Conservation (phyloP, 1,140 invertebrate genomes). For the Aphis gossypii region DNA sequence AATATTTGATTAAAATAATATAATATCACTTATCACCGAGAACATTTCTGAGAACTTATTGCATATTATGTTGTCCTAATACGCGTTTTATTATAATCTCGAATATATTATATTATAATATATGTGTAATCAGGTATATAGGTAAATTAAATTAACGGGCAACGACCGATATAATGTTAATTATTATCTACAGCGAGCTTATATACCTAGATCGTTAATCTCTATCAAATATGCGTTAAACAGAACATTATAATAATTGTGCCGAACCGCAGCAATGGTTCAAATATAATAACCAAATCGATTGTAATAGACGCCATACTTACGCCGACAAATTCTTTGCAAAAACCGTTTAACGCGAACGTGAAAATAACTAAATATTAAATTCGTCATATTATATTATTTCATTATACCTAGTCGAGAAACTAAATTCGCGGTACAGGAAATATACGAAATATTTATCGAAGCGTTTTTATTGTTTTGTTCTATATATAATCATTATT, state of each 20-base stretch:
- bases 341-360: background rate
- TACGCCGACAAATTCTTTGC: background rate
- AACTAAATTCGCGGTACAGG: background rate
- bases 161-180: background rate
- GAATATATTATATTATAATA: background rate
- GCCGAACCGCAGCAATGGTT: background rate
- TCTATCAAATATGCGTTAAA: background rate
- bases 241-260: background rate
- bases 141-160: background rate
- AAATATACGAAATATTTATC: background rate
- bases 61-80: background rate
- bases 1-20: slow-evolving; percentile 8
- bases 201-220: background rate
- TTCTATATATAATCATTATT: background rate
- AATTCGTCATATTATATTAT: background rate
- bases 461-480: background rate
- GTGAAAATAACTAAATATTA: background rate
- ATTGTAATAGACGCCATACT: background rate
- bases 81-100: background rate
- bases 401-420: background rate
- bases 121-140: background rate
- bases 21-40: background rate
- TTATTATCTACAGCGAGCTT: background rate
- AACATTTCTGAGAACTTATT: background rate
- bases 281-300: background rate